Conservation (phyloP, 2,797 vertebrate species). For the Petrocephalus sullivani region DNA sequence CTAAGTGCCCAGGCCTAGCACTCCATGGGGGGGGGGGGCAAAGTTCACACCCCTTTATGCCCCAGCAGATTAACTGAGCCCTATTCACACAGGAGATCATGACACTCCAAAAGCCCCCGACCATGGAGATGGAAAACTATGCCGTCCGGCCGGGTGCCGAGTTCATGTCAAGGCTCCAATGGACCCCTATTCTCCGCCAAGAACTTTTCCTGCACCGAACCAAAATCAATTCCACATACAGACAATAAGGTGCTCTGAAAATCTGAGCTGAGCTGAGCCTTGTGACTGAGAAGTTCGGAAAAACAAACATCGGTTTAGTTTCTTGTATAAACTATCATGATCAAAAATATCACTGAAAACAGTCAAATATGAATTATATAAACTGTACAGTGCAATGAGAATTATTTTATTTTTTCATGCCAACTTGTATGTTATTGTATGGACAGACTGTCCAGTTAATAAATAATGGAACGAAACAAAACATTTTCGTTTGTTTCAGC, state of each 20-base stretch:
- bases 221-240: neutral
- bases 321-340: neutral
- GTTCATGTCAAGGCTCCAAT: neutral
- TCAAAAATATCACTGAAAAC: neutral
- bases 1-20: neutral
- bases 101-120: slow-evolving; percentile 2
- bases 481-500: neutral
- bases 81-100: neutral
- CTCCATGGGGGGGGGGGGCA: neutral
- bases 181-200: neutral
- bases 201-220: neutral
- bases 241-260: neutral
- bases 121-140: neutral
- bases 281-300: neutral
- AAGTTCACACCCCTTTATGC: neutral
- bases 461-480: neutral
- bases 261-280: neutral
- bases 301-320: neutral
- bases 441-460: neutral
- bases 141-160: neutral
- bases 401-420: neutral
- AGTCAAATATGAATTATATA: neutral
- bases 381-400: neutral
- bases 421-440: neutral
- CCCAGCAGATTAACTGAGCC: slow-evolving; percentile 3